Base-by-base conservation (phyloP, 2,113 vertebrate species). In the Cynoglossus semilaevis region DNA sequence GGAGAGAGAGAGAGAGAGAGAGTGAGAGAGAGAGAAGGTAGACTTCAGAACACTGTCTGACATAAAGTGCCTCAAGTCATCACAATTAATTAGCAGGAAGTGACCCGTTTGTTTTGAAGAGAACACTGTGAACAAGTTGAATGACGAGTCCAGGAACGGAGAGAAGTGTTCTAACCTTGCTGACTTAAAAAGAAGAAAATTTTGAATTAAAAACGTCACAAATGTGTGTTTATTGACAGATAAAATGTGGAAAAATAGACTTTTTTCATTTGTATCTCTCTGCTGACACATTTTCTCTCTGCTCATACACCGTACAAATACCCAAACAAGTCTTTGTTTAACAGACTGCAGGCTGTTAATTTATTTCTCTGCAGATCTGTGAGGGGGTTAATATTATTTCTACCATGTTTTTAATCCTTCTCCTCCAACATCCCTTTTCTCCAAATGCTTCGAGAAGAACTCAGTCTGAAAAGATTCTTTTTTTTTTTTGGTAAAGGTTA, bases 61-160 rank as follows among this genome's bases (percentile, higher is more conserved):
- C 60, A 62, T 41, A 52, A 59, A 63, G 53, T 18, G 60, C 60
- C 71, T 51, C 29, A 51, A 47, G 43, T 50, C 60, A 72, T 72
- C 51, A 42, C 66, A 64, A 74, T 80, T 72, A 68, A 75, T 69
- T 67, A 64, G 54, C 45, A 38, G 7, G 42, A 41, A 13, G 38
- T 38, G 37, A 38, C 37, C n/a, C 22, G 22, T 29, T 29, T 15
- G 70, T 53, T 50, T 60, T 58, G 22, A 62, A 51, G 22, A 35
- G 51, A 72, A 71, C 70, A 50, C 34, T 29, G 22, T 29, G 22
- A 56, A 68, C 69, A 53, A 11, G 63, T 19, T 42, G 35, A 67
- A 22, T 4, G 63, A 41, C 2, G 58, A 46, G 51, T 29, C 1
- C 13, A 8, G 42, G 35, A 58, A 51, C 15, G 11, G 50, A 29